These are phyloP conservation scores for Pelobates fuscus DNA, from an alignment of 2,113 vertebrate species.

Conservation along the genomic window DNA sequence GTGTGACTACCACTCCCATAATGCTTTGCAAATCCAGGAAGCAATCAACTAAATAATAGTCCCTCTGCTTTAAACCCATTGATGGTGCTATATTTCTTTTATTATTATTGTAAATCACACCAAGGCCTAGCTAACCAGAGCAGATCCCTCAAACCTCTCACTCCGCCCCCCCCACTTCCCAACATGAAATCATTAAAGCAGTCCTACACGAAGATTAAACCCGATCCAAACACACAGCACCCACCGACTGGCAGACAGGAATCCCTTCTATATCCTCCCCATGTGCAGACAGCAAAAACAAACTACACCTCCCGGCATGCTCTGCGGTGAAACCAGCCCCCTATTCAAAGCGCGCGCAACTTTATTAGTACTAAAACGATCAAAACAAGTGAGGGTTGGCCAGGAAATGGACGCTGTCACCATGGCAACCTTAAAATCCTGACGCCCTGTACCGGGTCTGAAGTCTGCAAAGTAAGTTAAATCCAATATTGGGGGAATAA, in stretches of 20 bases:
- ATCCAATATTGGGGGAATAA: too few relatives aligned
- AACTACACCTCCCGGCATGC: fast-evolving
- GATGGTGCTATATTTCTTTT: too few relatives aligned
- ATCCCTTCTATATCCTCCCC: slow-evolving; percentile 19
- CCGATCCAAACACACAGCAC: background rate
- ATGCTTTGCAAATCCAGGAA: too few relatives aligned
- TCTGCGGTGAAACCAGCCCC: fast-evolving
- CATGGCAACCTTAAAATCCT: slow-evolving; percentile 58
- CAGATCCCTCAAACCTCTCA: too few relatives aligned
- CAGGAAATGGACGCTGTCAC: slow-evolving; percentile 54
- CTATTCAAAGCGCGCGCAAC: background rate
- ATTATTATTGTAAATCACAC: too few relatives aligned
- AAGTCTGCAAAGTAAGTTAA: background rate
- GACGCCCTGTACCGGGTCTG: background rate
- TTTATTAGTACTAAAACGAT: background rate
- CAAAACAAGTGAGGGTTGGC: background rate
- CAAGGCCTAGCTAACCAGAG: too few relatives aligned
- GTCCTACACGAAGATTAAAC: too few relatives aligned
- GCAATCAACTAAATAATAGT: too few relatives aligned
- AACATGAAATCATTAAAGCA: too few relatives aligned
- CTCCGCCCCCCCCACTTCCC: too few relatives aligned
- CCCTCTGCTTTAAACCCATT: too few relatives aligned
- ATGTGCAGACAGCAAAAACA: fast-evolving
- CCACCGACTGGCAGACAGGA: fast-evolving
- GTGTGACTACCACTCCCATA: too few relatives aligned